Conservation (phyloP, 1,140 invertebrate genomes). For the Rhopalosiphum padi region DNA sequence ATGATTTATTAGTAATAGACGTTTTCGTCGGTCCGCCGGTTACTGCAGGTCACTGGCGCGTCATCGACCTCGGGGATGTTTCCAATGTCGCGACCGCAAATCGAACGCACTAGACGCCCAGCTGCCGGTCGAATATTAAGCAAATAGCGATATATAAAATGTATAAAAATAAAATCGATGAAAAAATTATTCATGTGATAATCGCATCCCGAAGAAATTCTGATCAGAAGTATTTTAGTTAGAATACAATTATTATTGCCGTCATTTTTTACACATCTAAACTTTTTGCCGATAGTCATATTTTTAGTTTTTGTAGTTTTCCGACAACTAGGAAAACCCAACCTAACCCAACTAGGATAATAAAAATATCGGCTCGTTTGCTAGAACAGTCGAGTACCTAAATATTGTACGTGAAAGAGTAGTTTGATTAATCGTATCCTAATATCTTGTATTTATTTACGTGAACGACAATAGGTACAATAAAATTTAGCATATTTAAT, state of each 20-base stretch:
- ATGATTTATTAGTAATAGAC: no score
- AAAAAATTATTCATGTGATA: neutral
- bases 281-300: neutral
- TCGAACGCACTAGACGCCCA: neutral
- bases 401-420: neutral
- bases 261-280: neutral
- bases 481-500: no score
- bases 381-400: neutral
- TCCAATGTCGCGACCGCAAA: neutral
- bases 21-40: neutral
- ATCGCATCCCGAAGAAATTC: neutral
- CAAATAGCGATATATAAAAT: neutral
- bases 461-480: neutral
- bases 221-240: neutral
- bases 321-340: neutral
- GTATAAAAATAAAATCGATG: neutral
- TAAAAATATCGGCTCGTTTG: neutral
- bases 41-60: neutral
- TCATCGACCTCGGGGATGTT: neutral
- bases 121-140: neutral
- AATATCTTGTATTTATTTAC: neutral
- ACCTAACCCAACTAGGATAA: neutral
- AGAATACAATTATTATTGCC: neutral
- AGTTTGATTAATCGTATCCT: neutral
- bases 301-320: neutral